phyloP scores from a whole-genome alignment of 1,140 invertebrate genomes.

The Drosophila tristis region DNA sequence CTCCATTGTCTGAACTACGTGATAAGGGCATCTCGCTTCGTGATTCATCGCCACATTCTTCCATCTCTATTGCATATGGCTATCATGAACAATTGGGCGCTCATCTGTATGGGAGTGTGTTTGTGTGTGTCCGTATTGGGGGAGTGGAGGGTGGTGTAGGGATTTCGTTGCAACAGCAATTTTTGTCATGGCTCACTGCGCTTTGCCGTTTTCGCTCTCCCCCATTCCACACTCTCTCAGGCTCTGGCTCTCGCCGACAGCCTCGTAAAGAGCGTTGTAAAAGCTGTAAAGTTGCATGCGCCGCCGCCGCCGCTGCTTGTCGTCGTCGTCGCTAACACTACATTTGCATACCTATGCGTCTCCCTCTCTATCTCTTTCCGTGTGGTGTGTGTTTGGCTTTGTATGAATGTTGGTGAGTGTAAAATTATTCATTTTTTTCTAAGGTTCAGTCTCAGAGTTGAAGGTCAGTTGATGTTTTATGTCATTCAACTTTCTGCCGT shows the following conservation, averaged over 20 bases:
- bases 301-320: slow-evolving; percentile 14
- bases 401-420: slow-evolving; percentile 53
- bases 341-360: slow-evolving; percentile 35
- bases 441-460: slow-evolving; percentile 84
- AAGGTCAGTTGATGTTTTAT: slow-evolving; percentile 84
- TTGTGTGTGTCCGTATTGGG: slow-evolving; percentile 21
- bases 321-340: slow-evolving; percentile 36
- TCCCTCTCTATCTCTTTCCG: slow-evolving; percentile 1
- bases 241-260: slow-evolving; percentile 10
- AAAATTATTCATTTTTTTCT: slow-evolving; percentile 83
- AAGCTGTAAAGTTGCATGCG: slow-evolving; percentile 64
- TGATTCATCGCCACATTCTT: slow-evolving; percentile 24
- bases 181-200: slow-evolving; percentile 58
- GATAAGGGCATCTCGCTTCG: not conserved
- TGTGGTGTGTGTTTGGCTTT: slow-evolving; percentile 41
- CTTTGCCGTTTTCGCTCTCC: slow-evolving; percentile 39
- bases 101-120: slow-evolving; percentile 9
- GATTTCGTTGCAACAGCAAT: slow-evolving; percentile 51
- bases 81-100: slow-evolving; percentile 20
- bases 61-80: slow-evolving; percentile 13
- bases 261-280: not conserved
- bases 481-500: slow-evolving; percentile 82
- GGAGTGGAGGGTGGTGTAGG: slow-evolving; percentile 23
- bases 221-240: slow-evolving; percentile 17
- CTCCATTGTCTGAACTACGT: slow-evolving; percentile 1